phyloP scores from a whole-genome alignment of 2,797 vertebrate species.

The Acanthurus leucopareius region DNA sequence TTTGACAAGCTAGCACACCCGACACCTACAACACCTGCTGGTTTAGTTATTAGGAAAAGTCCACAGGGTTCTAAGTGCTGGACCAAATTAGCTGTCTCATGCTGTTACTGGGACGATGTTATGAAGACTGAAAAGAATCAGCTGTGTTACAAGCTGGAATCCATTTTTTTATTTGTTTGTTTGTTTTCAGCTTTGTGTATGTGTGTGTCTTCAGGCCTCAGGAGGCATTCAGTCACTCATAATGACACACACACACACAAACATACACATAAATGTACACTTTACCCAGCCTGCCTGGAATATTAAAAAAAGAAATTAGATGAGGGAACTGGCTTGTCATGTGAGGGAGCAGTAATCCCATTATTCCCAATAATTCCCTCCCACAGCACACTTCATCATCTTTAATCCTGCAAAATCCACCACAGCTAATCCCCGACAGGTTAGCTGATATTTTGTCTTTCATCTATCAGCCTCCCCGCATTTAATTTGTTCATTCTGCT shows the following conservation, averaged over 20 bases:
- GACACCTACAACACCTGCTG: conserved; percentile 52
- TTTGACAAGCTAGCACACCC: conserved; percentile 38
- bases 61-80: conserved; percentile 49
- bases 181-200: neutral
- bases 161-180: neutral
- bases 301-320: conserved; percentile 9
- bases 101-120: conserved; percentile 40
- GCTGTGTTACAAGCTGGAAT: conserved; percentile 23
- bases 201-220: conserved; percentile 9
- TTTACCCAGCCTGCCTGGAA: conserved; percentile 3
- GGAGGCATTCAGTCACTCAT: conserved; percentile 25
- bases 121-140: conserved; percentile 44
- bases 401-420: conserved; percentile 65
- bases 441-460: conserved; percentile 52
- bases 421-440: conserved; percentile 50
- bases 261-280: conserved; percentile 11
- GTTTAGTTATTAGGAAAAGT: conserved; percentile 63
- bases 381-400: conserved; percentile 62
- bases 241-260: conserved; percentile 7
- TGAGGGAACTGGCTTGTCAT: conserved; percentile 50
- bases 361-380: conserved; percentile 65
- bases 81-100: conserved; percentile 34
- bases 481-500: conserved; percentile 19
- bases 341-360: conserved; percentile 56
- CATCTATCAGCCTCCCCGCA: conserved; percentile 26